Evolutionary conservation across 2,113 vertebrate species (phyloP).

Genomic region (Lucifuga dentata): DNA sequence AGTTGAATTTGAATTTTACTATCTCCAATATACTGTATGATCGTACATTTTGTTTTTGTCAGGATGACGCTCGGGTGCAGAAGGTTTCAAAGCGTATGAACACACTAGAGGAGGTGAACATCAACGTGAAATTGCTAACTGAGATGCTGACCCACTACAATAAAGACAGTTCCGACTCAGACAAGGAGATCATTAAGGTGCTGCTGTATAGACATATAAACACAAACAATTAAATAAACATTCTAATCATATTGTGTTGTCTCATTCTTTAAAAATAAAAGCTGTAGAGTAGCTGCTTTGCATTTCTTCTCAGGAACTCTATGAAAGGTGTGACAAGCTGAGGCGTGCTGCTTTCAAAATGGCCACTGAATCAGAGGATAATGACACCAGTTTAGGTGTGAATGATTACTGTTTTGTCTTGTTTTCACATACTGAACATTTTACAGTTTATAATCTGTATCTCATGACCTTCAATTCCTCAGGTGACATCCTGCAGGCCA

Average conservation of each 20-base stretch:
- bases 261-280: not conserved
- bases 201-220: fast-evolving
- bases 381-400: constrained; percentile 92
- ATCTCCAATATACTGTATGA: too few relatives aligned
- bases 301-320: constrained; percentile 87
- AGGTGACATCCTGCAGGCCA: constrained; percentile 98
- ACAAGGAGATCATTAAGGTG: constrained; percentile 96
- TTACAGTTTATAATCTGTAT: not conserved
- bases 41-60: too few relatives aligned
- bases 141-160: constrained; percentile 96
- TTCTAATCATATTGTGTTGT: not conserved
- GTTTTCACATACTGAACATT: not conserved
- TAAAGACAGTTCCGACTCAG: constrained; percentile 88
- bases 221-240: not conserved
- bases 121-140: constrained; percentile 92
- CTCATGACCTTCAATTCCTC: constrained; percentile 1
- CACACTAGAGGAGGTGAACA: constrained; percentile 93
- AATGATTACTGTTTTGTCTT: not conserved
- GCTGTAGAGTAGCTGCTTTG: not conserved
- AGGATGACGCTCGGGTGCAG: constrained; percentile 96
- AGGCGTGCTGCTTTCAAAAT: constrained; percentile 92
- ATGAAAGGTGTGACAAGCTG: constrained; percentile 93
- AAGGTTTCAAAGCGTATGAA: constrained; percentile 90
- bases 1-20: too few relatives aligned
- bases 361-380: constrained; percentile 96